Conservation (phyloP, 2,797 vertebrate species). For the Tokudaia muenninki region DNA sequence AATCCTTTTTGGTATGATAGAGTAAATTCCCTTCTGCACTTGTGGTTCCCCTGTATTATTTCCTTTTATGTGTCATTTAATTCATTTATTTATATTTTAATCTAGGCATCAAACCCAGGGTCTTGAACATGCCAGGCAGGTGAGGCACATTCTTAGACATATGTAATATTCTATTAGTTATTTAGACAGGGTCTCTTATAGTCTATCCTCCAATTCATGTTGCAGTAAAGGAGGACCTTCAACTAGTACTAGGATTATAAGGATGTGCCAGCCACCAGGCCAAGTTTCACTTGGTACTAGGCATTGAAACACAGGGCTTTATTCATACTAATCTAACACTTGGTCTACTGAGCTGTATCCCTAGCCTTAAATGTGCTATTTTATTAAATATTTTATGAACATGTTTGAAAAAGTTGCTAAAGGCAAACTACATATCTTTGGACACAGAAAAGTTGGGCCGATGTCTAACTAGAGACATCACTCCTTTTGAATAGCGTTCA, state of each 20-base stretch:
- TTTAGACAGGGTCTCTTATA: neutral
- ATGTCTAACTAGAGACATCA: neutral
- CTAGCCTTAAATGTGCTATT: neutral
- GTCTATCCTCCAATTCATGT: neutral
- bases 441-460: neutral
- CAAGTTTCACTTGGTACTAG: neutral
- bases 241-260: neutral
- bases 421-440: neutral
- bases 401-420: conserved; percentile 29
- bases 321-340: neutral
- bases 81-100: conserved; percentile 70
- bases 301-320: neutral
- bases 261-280: neutral
- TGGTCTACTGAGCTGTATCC: neutral
- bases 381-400: conserved; percentile 76
- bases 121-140: neutral
- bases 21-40: conserved; percentile 79
- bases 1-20: conserved; percentile 79
- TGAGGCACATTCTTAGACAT: neutral
- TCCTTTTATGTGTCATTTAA: conserved; percentile 83
- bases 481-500: neutral
- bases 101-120: neutral
- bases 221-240: neutral
- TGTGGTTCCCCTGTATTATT: conserved; percentile 75
- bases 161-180: neutral